phyloP scores from a whole-genome alignment of 2,888 invertebrate species.

The Gerris lacustris region DNA sequence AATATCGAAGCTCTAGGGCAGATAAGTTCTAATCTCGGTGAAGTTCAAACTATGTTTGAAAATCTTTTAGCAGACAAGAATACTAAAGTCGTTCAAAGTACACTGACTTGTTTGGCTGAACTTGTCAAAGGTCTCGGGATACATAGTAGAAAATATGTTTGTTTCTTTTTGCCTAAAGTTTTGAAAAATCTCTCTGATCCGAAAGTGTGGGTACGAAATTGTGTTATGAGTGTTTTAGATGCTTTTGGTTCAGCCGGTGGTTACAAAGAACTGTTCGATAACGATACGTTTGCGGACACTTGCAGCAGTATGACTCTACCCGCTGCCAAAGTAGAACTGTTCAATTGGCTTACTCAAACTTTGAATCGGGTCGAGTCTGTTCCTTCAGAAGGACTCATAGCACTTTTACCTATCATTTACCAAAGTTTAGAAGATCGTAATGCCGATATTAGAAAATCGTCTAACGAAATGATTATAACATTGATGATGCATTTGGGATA shows the following conservation, averaged over 20 bases:
- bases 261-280: conserved; percentile 68
- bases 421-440: conserved; percentile 80
- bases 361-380: conserved; percentile 39
- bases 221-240: conserved; percentile 72
- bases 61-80: conserved; percentile 77
- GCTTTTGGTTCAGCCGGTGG: conserved; percentile 74
- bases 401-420: conserved; percentile 65
- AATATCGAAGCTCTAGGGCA: conserved; percentile 64
- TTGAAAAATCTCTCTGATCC: conserved; percentile 50
- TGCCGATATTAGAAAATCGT: conserved; percentile 79
- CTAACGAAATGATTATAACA: conserved; percentile 77
- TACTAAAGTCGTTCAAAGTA: conserved; percentile 74
- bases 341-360: conserved; percentile 62
- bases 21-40: conserved; percentile 72
- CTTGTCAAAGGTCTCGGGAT: conserved; percentile 73
- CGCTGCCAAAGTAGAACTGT: conserved; percentile 62
- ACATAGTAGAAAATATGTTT: conserved; percentile 58
- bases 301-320: conserved; percentile 69
- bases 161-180: conserved; percentile 72
- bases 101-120: conserved; percentile 69
- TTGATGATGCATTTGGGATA: conserved; percentile 88
- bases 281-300: conserved; percentile 79
- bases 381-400: conserved; percentile 65
- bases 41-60: conserved; percentile 65
- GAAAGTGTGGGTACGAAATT: conserved; percentile 71